Conservation (phyloP, 1,140 invertebrate species). For the Manduca sexta region DNA sequence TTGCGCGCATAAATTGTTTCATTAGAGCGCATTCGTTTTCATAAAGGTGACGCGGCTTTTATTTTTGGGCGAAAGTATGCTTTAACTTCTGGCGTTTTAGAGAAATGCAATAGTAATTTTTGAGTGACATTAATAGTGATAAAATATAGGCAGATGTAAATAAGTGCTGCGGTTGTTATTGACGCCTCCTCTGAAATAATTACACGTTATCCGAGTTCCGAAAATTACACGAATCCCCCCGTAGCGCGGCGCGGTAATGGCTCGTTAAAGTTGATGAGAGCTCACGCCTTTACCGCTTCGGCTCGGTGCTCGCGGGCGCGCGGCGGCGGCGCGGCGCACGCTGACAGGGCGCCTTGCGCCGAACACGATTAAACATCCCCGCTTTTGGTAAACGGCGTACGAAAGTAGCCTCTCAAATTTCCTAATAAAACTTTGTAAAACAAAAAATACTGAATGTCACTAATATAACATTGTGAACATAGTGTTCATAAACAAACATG, state of each 20-base stretch:
- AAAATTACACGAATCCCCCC: slow-evolving; percentile 52
- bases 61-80: background rate
- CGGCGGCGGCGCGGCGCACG: slow-evolving; percentile 10
- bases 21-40: slow-evolving; percentile 28
- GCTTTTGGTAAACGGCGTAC: slow-evolving; percentile 8
- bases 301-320: slow-evolving; percentile 25
- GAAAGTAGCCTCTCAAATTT: background rate
- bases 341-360: slow-evolving; percentile 15
- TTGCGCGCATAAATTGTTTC: slow-evolving; percentile 41
- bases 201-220: slow-evolving; percentile 59
- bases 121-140: background rate
- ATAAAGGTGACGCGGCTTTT: slow-evolving; percentile 27
- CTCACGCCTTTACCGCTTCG: slow-evolving; percentile 27
- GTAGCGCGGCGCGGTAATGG: slow-evolving; percentile 44
- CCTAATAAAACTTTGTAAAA: too few relatives aligned
- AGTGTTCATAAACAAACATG: too few relatives aligned
- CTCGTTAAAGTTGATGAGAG: slow-evolving; percentile 71
- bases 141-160: slow-evolving; percentile 14
- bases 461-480: too few relatives aligned
- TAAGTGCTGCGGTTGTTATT: slow-evolving; percentile 45
- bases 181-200: slow-evolving; percentile 64
- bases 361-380: too few relatives aligned
- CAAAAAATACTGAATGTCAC: too few relatives aligned
- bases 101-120: background rate
- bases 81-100: too few relatives aligned